Evolutionary conservation across 2,888 invertebrate genomes (phyloP), one percentile per base, ranked within the genome.

Genomic region (Archips crataeganus): DNA sequence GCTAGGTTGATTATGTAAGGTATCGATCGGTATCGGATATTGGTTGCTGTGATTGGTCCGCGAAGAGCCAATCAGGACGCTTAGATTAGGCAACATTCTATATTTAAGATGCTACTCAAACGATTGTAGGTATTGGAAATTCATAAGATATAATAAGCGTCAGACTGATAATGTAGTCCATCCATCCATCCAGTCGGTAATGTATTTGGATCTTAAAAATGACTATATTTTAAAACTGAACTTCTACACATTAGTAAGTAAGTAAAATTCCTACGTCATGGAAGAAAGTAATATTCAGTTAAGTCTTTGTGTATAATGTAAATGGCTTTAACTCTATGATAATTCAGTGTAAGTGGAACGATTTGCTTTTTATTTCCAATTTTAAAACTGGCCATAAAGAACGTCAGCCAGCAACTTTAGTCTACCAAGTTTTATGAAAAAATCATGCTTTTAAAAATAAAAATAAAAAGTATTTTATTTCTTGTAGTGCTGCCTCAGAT

Each of bases 21-120:
- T 83, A 87, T 86, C 84, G 90, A 88, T 87, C 81, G 85, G 79
- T 80, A 82, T 83, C 71, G 81, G 79, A 76, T 82, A 88, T 90
- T 85, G 87, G 87, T 85, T 76, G 79, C 76, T 82, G 73, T 75
- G 79, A 90, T 90, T 90, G 89, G 89, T 77, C 75, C 71, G 72
- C 54, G 15, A 74, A 42, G 78, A 77, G 13, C 91, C 91, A 92
- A 92, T 93, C 75, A 80, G 11, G 15, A n/a, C n/a, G 49, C 49
- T 45, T 67, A 32, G 42, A 67, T 67, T 65, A 65, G 51, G n/a
- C 32, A 51, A 32, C 47, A n/a, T 42, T 13, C 47, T 57, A n/a
- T 63, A 32, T 62, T 42, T 15, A 47, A 63, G 32, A 47, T 63
- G 45, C 32, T 57, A 11, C 11, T 23, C 32, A 23, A 57, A 57